These are phyloP conservation scores for Eulemur macaco DNA, from an alignment of 2,113 vertebrate genomes.

Conservation along the genomic window DNA sequence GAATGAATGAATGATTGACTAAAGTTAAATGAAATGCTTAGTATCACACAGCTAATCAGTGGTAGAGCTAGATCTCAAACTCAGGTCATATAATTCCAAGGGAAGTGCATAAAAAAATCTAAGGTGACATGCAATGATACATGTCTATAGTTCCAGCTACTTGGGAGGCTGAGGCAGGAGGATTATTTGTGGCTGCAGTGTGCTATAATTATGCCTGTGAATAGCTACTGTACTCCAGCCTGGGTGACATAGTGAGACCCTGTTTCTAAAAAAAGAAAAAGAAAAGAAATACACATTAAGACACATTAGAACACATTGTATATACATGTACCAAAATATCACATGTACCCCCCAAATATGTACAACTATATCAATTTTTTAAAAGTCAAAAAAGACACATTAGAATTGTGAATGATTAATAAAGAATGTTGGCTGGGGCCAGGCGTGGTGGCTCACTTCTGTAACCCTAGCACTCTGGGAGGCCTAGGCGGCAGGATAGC, in stretches of 20 bases:
- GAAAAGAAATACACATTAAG: not conserved
- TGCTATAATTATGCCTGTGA: too few relatives aligned
- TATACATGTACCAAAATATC: too few relatives aligned
- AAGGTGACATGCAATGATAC: not conserved
- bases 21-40: conserved; percentile 25
- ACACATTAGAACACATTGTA: not conserved
- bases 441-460: not conserved
- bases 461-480: not conserved
- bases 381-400: not conserved
- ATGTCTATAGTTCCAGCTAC: too few relatives aligned
- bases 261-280: not conserved
- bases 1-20: not conserved
- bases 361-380: too few relatives aligned
- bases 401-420: not conserved
- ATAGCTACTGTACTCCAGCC: not conserved
- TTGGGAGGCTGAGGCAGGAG: not conserved
- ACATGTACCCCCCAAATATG: too few relatives aligned
- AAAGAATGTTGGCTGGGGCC: too few relatives aligned
- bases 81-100: not conserved
- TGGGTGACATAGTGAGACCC: not conserved
- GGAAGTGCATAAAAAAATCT: conserved; percentile 4
- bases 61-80: not conserved
- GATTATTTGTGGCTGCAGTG: not conserved
- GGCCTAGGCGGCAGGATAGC: not conserved
- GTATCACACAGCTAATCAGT: not conserved